Base-by-base conservation (phyloP, 2,113 vertebrate species). In the Vulpes vulpes region DNA sequence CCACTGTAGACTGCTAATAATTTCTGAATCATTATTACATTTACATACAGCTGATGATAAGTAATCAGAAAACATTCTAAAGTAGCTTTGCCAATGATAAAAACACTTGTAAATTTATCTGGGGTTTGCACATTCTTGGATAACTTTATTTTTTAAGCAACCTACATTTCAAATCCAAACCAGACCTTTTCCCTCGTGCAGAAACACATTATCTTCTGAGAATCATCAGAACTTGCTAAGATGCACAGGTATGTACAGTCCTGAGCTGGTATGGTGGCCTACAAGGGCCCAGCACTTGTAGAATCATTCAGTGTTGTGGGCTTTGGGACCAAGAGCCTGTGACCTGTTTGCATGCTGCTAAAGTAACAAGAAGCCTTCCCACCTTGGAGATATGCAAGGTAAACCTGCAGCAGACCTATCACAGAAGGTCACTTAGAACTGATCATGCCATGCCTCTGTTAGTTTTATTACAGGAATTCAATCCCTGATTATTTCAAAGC, bases 51-150 rank as follows among this genome's bases (percentile, higher is more conserved):
- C 76, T 27, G 67, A 94, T 83, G 67, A 82, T 93, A 97, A 97
- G 96, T 73, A 76, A 92, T 76, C 81, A 93, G 53, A 91, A 59
- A 92, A 90, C 35, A 89, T 10, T 93, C 59, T 94, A 59, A 89
- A 55, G 5, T 49, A 87, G 51, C 43, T 91, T 85, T 89, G 82
- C 73, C 51, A 71, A 59, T 57, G 32, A 67, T 35, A 55, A 80
- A 95, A 93, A 49, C 43, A 97, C 84, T 69, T 92, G 53, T 84
- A 93, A 89, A 93, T 90, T 79, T 93, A 95, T 89, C 23, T 73
- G 60, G n/a, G 7, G 16, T 67, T 64, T 73, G 85, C 55, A 93
- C 11, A 67, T 93, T 85, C 73, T 94, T 95, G 59, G 49, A 91
- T 85, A 73, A 83, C 79, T 91, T 83, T 88, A 38, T 49, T 91